A percentile compares a stretch with the other conserved stretches of the same genome.
Evolutionary conservation across 2,888 invertebrate species (phyloP).

Genomic region (Salticus scenicus): DNA sequence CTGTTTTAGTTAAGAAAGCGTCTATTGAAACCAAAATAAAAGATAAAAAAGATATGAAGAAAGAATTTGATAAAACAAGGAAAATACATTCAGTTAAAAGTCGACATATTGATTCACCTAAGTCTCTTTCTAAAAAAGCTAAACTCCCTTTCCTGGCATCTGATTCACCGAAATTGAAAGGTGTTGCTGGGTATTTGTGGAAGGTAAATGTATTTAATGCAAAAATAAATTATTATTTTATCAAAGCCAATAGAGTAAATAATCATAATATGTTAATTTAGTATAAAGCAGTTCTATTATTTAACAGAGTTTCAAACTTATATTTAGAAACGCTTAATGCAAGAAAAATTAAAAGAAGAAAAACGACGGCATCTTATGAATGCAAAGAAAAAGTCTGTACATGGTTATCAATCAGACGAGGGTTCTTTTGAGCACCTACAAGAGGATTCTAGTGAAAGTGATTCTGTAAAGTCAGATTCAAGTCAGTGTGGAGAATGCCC

Average conservation of each 20-base stretch:
- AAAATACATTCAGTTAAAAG: neutral
- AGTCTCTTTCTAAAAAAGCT: slow-evolving; percentile 19
- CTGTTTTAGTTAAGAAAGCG: neutral
- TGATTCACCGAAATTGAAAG: slow-evolving; percentile 48
- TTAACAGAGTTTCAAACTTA: too few species aligned
- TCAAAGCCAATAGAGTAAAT: too few species aligned
- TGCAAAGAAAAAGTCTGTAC: slow-evolving; percentile 13
- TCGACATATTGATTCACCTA: neutral
- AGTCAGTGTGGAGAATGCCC: slow-evolving; percentile 38
- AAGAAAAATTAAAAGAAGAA: slow-evolving; percentile 32
- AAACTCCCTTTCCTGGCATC: neutral
- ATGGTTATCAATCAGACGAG: slow-evolving; percentile 23
- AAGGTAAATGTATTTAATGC: slow-evolving; percentile 37
- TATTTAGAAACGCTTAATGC: slow-evolving; percentile 53
- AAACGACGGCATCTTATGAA: slow-evolving; percentile 8
- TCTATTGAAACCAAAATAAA: neutral
- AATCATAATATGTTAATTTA: too few species aligned
- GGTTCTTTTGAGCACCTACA: neutral
- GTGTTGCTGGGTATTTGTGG: slow-evolving; percentile 58
- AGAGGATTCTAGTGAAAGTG: slow-evolving; percentile 26
- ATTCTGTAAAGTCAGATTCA: neutral
- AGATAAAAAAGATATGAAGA: slow-evolving; percentile 28
- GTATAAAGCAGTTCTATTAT: too few species aligned
- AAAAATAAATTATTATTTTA: too few species aligned
- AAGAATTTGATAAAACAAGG: slow-evolving; percentile 29